Conservation (phyloP, 2,888 invertebrate species). For the Physocephala rufipes region DNA sequence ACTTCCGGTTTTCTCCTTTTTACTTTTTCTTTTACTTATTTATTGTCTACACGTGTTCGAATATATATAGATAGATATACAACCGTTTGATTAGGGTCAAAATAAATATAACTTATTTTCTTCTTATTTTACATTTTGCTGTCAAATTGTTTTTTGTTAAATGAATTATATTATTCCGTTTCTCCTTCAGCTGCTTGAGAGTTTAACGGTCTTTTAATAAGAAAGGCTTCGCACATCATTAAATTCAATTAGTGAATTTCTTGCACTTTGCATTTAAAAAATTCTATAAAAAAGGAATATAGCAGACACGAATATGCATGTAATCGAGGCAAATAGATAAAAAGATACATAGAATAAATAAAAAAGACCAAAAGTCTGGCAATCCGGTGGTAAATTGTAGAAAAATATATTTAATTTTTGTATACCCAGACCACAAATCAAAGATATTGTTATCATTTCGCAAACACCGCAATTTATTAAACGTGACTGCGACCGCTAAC, state of each 20-base stretch:
- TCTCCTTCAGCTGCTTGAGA: background rate
- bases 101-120: too few species aligned
- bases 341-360: constrained; percentile 15
- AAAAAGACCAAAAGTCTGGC: constrained; percentile 10
- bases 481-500: background rate
- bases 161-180: background rate
- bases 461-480: constrained; percentile 1
- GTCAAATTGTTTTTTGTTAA: background rate
- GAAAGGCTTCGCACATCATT: constrained; percentile 9
- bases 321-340: background rate
- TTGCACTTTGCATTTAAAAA: background rate
- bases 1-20: too few species aligned
- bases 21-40: too few species aligned
- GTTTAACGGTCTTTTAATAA: constrained; percentile 15
- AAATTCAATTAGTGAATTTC: constrained; percentile 24
- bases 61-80: too few species aligned
- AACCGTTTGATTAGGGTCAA: too few species aligned
- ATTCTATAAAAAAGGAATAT: constrained; percentile 4
- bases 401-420: background rate
- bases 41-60: too few species aligned
- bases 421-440: background rate
- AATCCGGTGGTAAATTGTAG: background rate
- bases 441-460: constrained; percentile 30
- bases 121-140: background rate
- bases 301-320: background rate